Base-by-base conservation (phyloP, 2,113 vertebrate species). In the Siniperca knerii region DNA sequence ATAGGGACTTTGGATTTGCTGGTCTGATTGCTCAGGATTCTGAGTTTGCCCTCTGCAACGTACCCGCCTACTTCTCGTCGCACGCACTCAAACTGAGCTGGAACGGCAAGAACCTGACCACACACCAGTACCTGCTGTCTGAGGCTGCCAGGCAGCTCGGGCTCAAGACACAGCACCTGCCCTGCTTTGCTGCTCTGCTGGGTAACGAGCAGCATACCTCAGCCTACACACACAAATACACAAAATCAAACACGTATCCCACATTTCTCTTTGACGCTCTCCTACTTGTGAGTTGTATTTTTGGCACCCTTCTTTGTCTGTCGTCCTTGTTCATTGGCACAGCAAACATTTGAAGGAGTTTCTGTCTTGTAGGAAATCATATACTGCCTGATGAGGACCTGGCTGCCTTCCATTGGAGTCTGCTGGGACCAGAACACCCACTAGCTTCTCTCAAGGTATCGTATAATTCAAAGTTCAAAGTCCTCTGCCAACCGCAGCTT, bases 361-460 rank as follows among this genome's bases (percentile, higher is more conserved):
- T 80, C 35, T 79, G 21, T 82, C 60, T 81, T 88, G 33, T 92
- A 98, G 97, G 97, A 88, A 98, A 98, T 91, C 97, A 98, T 93
- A 98, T 98, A 95, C 96, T 98, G 92, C 97, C 97, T 90, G 97
- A 98, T 94, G 97, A 98, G 91, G 97, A 98, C 93, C 94, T 98
- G 93, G 97, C 97, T 92, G 97, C 97, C 93, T 98, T 98, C 95
- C 97, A 98, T 89, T 98, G 97, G 97, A 98, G 97, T 90, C 96
- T 98, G 67, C 95, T 98, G 91, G 97, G 97, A 94, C 97, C 97
- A 93, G 97, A 98, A 92, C 97, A 98, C 93, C 97, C 97, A 60
- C 95, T 97, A 76, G 97, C 97, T 90, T 98, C 97, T 70, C 96
- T 98, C 84, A 98, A 98, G 97, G 97, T 98, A 94, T n/a, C 21